Conservation (phyloP, 2,888 invertebrate genomes). For the Melolontha melolontha region DNA sequence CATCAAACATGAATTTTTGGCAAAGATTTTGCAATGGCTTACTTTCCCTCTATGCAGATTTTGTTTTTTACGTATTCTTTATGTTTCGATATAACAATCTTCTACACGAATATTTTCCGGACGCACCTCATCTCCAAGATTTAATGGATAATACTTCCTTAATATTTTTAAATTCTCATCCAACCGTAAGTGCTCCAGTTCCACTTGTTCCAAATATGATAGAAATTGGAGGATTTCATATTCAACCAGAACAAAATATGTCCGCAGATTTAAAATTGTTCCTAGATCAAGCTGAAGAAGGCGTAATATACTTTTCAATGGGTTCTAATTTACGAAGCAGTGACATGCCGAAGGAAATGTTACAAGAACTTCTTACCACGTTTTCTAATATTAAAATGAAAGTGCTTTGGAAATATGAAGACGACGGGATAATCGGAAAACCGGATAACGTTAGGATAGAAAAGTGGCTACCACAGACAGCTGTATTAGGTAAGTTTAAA, state of each 20-base stretch:
- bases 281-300: slow-evolving; percentile 68
- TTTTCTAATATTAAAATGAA: slow-evolving; percentile 70
- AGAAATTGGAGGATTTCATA: slow-evolving; percentile 71
- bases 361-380: slow-evolving; percentile 68
- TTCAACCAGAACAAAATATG: slow-evolving; percentile 51
- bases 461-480: slow-evolving; percentile 66
- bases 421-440: slow-evolving; percentile 56
- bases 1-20: slow-evolving; percentile 66
- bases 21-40: slow-evolving; percentile 68
- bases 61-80: slow-evolving; percentile 52
- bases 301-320: slow-evolving; percentile 71
- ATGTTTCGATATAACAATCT: slow-evolving; percentile 52
- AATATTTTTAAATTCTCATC: slow-evolving; percentile 63
- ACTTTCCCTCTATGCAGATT: slow-evolving; percentile 55
- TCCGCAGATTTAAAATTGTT: slow-evolving; percentile 67
- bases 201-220: slow-evolving; percentile 70
- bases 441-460: slow-evolving; percentile 62
- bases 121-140: slow-evolving; percentile 52
- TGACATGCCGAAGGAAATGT: slow-evolving; percentile 68
- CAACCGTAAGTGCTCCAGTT: slow-evolving; percentile 65
- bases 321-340: slow-evolving; percentile 71
- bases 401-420: slow-evolving; percentile 69
- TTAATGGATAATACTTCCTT: slow-evolving; percentile 54
- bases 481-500: slow-evolving; percentile 47
- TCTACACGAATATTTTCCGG: slow-evolving; percentile 54